A percentile compares a stretch with the other conserved stretches of the same genome.
Conservation (phyloP, 2,113 vertebrate species). For the Ibidorhyncha struthersii region DNA sequence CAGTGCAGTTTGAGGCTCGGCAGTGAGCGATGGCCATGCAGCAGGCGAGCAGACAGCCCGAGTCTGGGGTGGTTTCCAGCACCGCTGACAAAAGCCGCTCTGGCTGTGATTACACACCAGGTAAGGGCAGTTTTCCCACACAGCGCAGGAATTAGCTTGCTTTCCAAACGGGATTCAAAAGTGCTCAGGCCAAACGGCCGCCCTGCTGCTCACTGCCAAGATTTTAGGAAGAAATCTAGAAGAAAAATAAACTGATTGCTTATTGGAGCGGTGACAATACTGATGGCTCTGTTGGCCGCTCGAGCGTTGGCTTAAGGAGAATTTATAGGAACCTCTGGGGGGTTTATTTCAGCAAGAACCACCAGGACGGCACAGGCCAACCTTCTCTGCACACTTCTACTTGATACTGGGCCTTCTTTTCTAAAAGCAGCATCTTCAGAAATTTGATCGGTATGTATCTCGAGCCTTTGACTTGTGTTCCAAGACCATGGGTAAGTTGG, state of each 20-base stretch:
- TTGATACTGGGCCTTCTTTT: neutral
- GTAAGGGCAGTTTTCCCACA: accelerated
- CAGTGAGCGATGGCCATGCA: neutral
- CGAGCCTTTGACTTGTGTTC: neutral
- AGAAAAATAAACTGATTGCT: accelerated
- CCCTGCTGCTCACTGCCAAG: neutral
- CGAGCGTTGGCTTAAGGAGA: neutral
- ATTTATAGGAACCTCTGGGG: neutral
- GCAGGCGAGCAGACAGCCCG: neutral
- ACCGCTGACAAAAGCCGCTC: neutral
- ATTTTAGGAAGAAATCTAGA: neutral
- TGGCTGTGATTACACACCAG: neutral
- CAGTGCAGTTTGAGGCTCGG: too few species aligned
- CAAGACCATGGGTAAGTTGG: neutral
- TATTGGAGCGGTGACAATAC: accelerated
- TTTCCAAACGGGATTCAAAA: neutral
- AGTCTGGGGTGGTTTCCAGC: neutral
- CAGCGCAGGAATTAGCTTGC: neutral
- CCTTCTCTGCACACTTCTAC: neutral
- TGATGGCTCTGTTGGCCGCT: accelerated
- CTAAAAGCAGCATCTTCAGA: neutral
- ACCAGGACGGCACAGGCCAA: neutral
- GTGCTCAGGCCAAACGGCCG: neutral
- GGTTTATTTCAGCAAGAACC: neutral
- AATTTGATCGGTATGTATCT: neutral